Conservation (phyloP, 2,888 invertebrate species). For the Microplitis manilae region DNA sequence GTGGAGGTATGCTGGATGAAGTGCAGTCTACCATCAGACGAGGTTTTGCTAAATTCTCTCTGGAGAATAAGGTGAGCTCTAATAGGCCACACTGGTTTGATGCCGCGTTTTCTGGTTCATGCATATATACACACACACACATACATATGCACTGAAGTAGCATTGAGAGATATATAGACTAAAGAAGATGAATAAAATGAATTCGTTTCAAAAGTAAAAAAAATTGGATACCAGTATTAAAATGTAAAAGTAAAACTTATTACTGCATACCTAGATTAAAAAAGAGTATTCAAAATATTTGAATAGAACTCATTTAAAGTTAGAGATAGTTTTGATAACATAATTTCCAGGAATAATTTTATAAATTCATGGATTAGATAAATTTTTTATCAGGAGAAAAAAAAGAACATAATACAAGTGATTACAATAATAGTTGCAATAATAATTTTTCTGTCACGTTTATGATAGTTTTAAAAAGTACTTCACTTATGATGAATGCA, state of each 20-base stretch:
- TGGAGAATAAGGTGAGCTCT: constrained; percentile 56
- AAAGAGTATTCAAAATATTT: no score
- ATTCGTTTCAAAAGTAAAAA: constrained; percentile 1
- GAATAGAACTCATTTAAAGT: no score
- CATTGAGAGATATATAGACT: neutral
- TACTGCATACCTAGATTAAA: no score
- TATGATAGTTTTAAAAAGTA: neutral
- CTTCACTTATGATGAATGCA: constrained; percentile 3
- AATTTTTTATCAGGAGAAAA: neutral
- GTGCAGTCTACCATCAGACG: constrained; percentile 53
- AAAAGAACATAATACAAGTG: neutral
- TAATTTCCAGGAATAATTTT: no score
- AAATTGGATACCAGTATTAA: neutral
- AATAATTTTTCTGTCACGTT: neutral
- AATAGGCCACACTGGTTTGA: constrained; percentile 43
- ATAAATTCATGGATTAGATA: no score
- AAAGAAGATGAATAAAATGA: constrained; percentile 3
- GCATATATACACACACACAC: neutral
- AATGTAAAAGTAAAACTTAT: neutral
- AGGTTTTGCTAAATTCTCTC: constrained; percentile 59
- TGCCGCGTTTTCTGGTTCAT: constrained; percentile 15
- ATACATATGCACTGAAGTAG: neutral
- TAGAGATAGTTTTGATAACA: no score
- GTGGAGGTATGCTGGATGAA: constrained; percentile 53
- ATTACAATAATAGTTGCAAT: neutral